Percentiles rank a stretch among this genome's conserved stretches.
phyloP scores from a whole-genome alignment of 2,797 vertebrate species.

The Parauchenoglanis ngamensis region DNA sequence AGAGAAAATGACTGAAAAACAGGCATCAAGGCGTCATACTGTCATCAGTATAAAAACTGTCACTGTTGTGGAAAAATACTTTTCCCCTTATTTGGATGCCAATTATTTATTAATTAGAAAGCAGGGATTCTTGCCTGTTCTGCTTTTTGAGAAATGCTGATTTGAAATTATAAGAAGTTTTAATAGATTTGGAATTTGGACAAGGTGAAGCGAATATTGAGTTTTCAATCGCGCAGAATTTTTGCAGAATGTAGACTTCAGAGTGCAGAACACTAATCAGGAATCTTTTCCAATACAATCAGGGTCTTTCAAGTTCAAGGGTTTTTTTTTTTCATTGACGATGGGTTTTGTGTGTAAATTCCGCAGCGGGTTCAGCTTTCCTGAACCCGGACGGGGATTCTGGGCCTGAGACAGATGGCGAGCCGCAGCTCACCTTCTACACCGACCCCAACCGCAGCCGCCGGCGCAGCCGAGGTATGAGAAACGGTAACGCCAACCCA shows the following conservation, averaged over 20 bases:
- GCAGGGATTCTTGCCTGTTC: not conserved
- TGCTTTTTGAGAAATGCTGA: not conserved
- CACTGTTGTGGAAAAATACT: not conserved
- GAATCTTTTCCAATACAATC: not conserved
- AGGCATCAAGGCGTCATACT: slow-evolving; percentile 13
- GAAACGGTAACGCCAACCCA: slow-evolving; percentile 80
- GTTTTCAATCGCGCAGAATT: not conserved
- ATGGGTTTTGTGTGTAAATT: slow-evolving; percentile 70
- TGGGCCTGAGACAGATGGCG: slow-evolving; percentile 93
- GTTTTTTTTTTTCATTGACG: slow-evolving; percentile 37
- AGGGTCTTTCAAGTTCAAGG: not conserved
- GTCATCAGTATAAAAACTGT: not conserved
- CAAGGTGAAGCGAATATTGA: not conserved
- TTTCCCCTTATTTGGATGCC: not conserved
- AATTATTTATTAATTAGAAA: not conserved
- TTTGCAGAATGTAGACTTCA: not conserved
- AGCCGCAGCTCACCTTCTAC: slow-evolving; percentile 98
- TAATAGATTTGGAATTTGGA: not conserved
- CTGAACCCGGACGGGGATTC: slow-evolving; percentile 98
- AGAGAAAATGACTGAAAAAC: slow-evolving; percentile 43
- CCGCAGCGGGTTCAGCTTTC: slow-evolving; percentile 94
- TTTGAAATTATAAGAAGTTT: not conserved
- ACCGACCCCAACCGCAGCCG: slow-evolving; percentile 95
- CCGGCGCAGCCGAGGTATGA: slow-evolving; percentile 92
- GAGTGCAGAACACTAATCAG: not conserved